phyloP scores from a whole-genome alignment of 1,140 invertebrate species.

The Batillaria attramentaria region DNA sequence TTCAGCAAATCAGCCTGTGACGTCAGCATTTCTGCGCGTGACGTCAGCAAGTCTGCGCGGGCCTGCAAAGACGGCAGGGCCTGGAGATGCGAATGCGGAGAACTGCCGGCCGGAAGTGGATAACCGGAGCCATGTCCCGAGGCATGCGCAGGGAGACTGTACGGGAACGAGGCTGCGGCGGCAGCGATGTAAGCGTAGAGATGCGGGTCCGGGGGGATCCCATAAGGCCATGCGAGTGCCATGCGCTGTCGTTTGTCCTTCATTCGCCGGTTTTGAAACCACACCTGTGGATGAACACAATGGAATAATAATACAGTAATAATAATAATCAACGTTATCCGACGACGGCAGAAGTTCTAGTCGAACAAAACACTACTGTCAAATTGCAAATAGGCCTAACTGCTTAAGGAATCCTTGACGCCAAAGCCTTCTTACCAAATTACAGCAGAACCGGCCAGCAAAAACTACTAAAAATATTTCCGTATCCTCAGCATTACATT shows the following conservation, averaged over 20 bases:
- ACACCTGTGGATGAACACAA: no score
- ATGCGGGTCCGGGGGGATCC: constrained; percentile 81
- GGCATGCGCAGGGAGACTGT: constrained; percentile 1
- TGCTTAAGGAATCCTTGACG: no score
- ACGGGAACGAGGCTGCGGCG: constrained; percentile 78
- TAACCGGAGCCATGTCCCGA: neutral
- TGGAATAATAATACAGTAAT: no score
- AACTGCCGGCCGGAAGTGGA: constrained; percentile 14
- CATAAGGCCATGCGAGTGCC: constrained; percentile 94
- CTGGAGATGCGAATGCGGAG: neutral
- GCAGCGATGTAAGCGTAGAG: constrained; percentile 91
- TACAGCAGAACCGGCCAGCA: no score
- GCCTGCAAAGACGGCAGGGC: constrained; percentile 9
- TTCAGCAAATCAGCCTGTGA: constrained; percentile 1
- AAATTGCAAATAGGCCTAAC: no score
- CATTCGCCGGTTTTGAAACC: constrained; percentile 99
- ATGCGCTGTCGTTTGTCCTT: constrained; percentile 97
- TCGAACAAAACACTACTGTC: no score
- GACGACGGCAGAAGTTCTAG: no score
- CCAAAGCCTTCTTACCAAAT: no score
- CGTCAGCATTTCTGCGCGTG: constrained; percentile 19
- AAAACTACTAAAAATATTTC: no score
- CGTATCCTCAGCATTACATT: no score
- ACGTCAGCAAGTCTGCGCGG: constrained; percentile 23
- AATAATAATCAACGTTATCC: no score